Conservation (phyloP, 2,888 invertebrate species). For the Napeogenes inachia region DNA sequence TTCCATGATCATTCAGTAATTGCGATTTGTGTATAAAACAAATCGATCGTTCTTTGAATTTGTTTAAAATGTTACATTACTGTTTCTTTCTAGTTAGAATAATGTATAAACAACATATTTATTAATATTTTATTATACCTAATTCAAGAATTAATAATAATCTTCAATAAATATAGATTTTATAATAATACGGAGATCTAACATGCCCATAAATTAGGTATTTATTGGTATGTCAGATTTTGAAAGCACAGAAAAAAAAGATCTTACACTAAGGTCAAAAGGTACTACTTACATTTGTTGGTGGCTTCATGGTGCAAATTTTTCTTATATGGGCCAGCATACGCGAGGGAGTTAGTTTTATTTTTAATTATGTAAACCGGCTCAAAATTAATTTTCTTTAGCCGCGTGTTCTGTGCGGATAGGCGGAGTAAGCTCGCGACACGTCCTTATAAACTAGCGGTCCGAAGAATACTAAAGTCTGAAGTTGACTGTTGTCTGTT, state of each 20-base stretch:
- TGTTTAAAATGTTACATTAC: too few relatives aligned
- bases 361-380: constrained; percentile 17
- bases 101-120: too few relatives aligned
- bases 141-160: too few relatives aligned
- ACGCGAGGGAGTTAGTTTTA: constrained; percentile 30
- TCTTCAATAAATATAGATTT: too few relatives aligned
- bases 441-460: constrained; percentile 45
- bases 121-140: too few relatives aligned
- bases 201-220: too few relatives aligned
- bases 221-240: background rate
- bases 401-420: constrained; percentile 38
- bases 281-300: constrained; percentile 59
- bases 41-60: background rate
- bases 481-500: constrained; percentile 20
- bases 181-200: too few relatives aligned
- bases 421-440: constrained; percentile 50
- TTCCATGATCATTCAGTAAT: constrained; percentile 14
- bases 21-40: constrained; percentile 7
- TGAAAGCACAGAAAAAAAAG: constrained; percentile 10
- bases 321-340: constrained; percentile 60
- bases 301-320: constrained; percentile 69
- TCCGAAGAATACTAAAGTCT: constrained; percentile 64
- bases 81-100: too few relatives aligned
- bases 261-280: constrained; percentile 17
- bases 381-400: constrained; percentile 5